Conservation (phyloP, 1,140 invertebrate genomes). For the Kradibia gibbosae region DNA sequence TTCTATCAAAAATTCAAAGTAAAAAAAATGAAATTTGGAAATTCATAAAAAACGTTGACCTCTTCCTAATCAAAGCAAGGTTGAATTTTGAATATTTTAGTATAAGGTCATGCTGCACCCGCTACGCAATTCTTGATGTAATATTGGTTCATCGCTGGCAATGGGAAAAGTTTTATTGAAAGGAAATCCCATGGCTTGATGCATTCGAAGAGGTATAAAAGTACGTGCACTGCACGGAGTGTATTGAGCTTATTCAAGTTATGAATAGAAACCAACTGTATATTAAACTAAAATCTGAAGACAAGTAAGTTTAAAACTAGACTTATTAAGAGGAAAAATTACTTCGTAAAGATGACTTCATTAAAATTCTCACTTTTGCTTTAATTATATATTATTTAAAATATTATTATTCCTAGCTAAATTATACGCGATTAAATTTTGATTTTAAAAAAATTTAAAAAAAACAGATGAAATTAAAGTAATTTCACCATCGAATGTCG, state of each 20-base stretch:
- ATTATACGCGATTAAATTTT: no score
- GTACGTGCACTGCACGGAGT: neutral
- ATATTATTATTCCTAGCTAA: no score
- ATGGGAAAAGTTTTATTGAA: conserved; percentile 41
- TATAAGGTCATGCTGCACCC: neutral
- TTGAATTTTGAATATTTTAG: neutral
- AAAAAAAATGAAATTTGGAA: neutral
- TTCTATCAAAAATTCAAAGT: no score
- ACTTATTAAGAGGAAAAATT: neutral
- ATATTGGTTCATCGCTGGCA: neutral
- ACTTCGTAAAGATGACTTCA: neutral
- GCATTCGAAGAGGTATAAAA: neutral
- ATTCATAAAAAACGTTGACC: neutral
- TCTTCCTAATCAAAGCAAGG: neutral
- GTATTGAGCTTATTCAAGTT: conserved; percentile 13
- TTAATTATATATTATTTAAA: no score
- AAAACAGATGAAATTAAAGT: no score
- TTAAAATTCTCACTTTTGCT: no score
- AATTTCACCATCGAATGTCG: no score
- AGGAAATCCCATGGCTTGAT: conserved; percentile 17
- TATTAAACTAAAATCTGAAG: conserved; percentile 4
- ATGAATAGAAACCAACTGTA: neutral
- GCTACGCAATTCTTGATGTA: neutral
- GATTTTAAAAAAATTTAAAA: no score
- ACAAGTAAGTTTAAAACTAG: neutral